Percentiles rank a stretch among this genome's conserved stretches.
These are phyloP conservation scores for Chascanopsetta lugubris DNA, from an alignment of 2,113 vertebrate species.

Conservation along the genomic window DNA sequence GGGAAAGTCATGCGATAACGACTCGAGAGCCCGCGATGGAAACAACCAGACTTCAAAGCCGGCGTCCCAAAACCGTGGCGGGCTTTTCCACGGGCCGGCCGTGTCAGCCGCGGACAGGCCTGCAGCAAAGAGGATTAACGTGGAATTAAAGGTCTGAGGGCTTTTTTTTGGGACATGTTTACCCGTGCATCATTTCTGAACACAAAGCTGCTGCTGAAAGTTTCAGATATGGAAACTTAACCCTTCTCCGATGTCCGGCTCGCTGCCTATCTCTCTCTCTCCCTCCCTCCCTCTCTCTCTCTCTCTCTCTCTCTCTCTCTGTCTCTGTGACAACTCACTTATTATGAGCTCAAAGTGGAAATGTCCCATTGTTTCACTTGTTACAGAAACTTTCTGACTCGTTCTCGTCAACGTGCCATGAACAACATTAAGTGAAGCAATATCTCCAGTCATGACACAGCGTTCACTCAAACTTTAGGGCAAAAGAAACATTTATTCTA, in stretches of 20 bases:
- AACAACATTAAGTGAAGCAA: too few species aligned
- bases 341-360: neutral
- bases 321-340: neutral
- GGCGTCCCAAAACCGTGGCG: constrained; percentile 42
- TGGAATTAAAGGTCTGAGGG: constrained; percentile 69
- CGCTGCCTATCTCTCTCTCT: neutral
- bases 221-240: constrained; percentile 54
- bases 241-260: neutral
- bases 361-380: neutral
- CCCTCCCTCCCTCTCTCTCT: neutral
- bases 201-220: constrained; percentile 64
- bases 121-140: constrained; percentile 72
- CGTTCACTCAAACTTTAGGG: too few species aligned
- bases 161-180: constrained; percentile 70
- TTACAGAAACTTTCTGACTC: too few species aligned
- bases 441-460: too few species aligned
- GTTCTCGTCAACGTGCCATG: too few species aligned
- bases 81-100: constrained; percentile 37
- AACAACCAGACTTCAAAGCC: constrained; percentile 62
- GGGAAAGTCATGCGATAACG: constrained; percentile 45
- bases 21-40: constrained; percentile 31
- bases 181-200: constrained; percentile 47
- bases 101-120: constrained; percentile 39
- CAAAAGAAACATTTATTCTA: too few species aligned
- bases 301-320: neutral